Evolutionary conservation across 1,140 invertebrate species (phyloP), one percentile per base, ranked within the genome.

Genomic region (Paraescarpia echinospica): DNA sequence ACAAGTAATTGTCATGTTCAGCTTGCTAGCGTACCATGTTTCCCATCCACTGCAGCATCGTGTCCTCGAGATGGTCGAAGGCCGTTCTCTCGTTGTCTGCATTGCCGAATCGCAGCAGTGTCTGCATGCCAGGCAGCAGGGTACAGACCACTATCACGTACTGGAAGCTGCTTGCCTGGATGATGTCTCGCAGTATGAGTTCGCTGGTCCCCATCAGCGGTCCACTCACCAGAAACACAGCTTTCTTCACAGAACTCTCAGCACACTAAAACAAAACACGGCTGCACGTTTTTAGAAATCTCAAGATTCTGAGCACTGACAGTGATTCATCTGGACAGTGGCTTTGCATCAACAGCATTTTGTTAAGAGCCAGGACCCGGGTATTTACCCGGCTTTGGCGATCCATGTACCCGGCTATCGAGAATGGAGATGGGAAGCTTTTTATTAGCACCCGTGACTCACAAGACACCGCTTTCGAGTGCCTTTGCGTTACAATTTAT

Each of bases 101-200:
- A 34, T 41, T 92, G 51, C 94, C 94, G 48, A 92, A 93, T 33
- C 92, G 93, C 31, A 93, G 93, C 59, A 93, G 94, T 8, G 93
- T 33, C 93, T 97, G 96, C 92, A 96, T 94, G 91, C 93, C 95
- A 22, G 96, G 94, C 94, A 96, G 96, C 12, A 96, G 95, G 27
- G 96, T 95, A 90, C 96, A 96, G 33, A 97, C 96, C 2, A 97
- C 94, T 35, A 97, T 96, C 91, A 97, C 97, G 94, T 97, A 97
- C 59, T 97, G 96, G 90, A 97, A 97, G 90, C 96, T 95, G 94
- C 97, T 97, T 91, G 96, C 96, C 18, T 95, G 95, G 90, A 97
- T 96, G 33, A 97, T 96, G 92, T 97, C 96, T 93, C 95, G 94
- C 89, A 97, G 94, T 14, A 97, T 97, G 89, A 96, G 95, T 9